These are phyloP conservation scores for Pentamera pediparva DNA, from an alignment of 53 echinoderm and acorn worm species.

Conservation along the genomic window DNA sequence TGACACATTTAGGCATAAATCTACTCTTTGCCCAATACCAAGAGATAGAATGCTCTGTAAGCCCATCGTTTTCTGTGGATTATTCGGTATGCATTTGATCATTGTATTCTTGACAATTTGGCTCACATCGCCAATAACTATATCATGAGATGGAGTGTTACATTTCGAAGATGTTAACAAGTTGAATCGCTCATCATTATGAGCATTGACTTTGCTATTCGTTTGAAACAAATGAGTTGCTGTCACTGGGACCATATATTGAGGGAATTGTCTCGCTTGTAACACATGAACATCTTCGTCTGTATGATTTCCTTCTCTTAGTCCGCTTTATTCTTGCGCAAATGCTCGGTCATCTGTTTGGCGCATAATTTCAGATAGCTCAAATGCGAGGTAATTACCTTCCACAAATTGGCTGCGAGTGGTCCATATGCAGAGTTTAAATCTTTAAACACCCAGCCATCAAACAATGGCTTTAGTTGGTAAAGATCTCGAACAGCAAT, in stretches of 20 bases:
- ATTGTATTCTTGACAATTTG: constrained; percentile 1
- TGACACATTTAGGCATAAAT: constrained; percentile 1
- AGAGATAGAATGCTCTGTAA: background rate
- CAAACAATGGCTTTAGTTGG: constrained; percentile 50
- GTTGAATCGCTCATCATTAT: background rate
- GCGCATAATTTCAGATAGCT: constrained; percentile 59
- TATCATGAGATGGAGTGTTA: constrained; percentile 9
- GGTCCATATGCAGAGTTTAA: constrained; percentile 8
- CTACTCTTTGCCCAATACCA: constrained; percentile 5
- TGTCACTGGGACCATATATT: background rate
- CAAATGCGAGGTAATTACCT: constrained; percentile 39
- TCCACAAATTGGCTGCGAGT: constrained; percentile 49
- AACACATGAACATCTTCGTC: constrained; percentile 28
- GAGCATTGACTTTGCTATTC: constrained; percentile 11
- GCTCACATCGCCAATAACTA: constrained; percentile 17
- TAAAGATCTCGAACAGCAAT: constrained; percentile 56
- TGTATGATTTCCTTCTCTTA: constrained; percentile 55
- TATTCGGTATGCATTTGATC: background rate
- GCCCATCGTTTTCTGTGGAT: background rate
- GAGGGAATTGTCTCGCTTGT: background rate
- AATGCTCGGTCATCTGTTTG: constrained; percentile 49
- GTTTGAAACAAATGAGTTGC: constrained; percentile 10
- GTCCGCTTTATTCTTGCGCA: constrained; percentile 46
- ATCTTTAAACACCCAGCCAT: constrained; percentile 40
- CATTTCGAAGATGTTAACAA: background rate